A percentile compares a stretch with the other conserved stretches of the same genome.
Evolutionary conservation across 2,888 invertebrate genomes (phyloP).

Genomic region (Orthosia cruda): DNA sequence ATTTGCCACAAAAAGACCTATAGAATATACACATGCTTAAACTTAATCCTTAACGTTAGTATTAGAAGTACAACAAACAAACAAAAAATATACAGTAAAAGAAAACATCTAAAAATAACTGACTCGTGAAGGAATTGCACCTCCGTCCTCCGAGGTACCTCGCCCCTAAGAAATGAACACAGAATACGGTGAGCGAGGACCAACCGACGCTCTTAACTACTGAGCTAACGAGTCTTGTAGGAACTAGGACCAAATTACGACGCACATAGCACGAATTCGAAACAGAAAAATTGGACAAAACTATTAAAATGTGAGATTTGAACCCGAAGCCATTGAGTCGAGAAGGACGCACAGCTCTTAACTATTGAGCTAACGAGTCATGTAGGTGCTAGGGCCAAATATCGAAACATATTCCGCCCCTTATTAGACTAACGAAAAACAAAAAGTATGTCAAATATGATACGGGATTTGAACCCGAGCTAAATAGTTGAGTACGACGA

Average conservation of each 20-base stretch:
- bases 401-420: not conserved
- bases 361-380: not conserved
- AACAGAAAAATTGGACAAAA: not conserved
- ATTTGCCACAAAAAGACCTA: no score
- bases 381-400: not conserved
- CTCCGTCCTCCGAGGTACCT: slow-evolving; percentile 58
- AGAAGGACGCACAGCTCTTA: not conserved
- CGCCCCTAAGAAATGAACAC: slow-evolving; percentile 45
- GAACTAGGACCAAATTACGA: slow-evolving; percentile 27
- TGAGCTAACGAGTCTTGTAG: slow-evolving; percentile 68
- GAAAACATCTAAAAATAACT: not conserved
- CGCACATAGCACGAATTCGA: slow-evolving; percentile 8
- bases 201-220: slow-evolving; percentile 66
- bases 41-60: no score
- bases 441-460: not conserved
- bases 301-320: not conserved
- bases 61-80: not conserved
- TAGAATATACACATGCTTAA: no score
- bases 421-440: not conserved
- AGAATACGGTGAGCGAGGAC: slow-evolving; percentile 43
- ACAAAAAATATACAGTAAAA: not conserved
- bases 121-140: slow-evolving; percentile 66
- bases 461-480: not conserved
- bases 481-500: not conserved
- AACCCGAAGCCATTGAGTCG: not conserved